Percentiles rank a stretch among this genome's conserved stretches.
These are phyloP conservation scores for Dryoscopus gambensis DNA, from an alignment of 2,113 vertebrate genomes.

Conservation along the genomic window DNA sequence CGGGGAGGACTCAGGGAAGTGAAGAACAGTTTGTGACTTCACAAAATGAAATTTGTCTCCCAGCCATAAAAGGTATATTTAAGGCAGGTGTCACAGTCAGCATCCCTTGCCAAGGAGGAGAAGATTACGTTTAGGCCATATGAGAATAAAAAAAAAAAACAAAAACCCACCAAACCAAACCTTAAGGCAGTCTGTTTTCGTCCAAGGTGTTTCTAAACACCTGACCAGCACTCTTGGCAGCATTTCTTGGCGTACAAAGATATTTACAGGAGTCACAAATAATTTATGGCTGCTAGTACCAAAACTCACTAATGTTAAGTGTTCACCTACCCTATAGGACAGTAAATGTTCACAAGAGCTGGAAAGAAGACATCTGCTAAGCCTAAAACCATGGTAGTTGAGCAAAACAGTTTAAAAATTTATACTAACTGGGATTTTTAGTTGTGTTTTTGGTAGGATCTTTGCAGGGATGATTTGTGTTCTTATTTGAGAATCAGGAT, in stretches of 20 bases:
- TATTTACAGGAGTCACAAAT: not conserved
- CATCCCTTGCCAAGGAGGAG: not conserved
- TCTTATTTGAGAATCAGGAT: not conserved
- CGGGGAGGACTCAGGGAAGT: not conserved
- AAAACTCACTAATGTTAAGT: not conserved
- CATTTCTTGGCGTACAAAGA: not conserved
- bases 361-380: conserved; percentile 15
- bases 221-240: not conserved
- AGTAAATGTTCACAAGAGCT: conserved; percentile 18
- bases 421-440: not conserved
- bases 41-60: not conserved
- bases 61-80: not conserved
- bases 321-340: not conserved
- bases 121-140: not conserved
- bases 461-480: not conserved
- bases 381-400: not conserved
- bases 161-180: not conserved
- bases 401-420: not conserved
- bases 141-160: fast-evolving
- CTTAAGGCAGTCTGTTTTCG: not conserved
- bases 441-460: not conserved
- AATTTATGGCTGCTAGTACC: not conserved
- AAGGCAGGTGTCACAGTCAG: not conserved
- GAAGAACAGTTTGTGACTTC: not conserved
- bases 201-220: not conserved